Evolutionary conservation across 2,113 vertebrate species (phyloP), one percentile per base, ranked within the genome.

Genomic region (Synodontis membranacea): DNA sequence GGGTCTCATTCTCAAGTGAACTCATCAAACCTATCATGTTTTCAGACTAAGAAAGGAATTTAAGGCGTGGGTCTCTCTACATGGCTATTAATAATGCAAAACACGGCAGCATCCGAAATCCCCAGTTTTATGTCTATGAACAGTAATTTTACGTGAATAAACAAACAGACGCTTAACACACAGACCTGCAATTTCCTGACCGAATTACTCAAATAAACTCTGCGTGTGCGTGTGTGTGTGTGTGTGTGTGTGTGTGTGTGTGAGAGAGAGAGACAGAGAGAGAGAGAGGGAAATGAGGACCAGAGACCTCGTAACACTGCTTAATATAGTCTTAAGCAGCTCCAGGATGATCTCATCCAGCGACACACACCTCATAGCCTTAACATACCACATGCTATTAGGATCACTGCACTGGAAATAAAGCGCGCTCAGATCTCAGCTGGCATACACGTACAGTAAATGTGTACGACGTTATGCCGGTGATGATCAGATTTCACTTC

Each of bases 291-390:
- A 42, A 70, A 83, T 56, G 10, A 82, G 52, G 37, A 21, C 28
- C 28, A 4, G 66, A 74, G 50, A 75, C 52, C n/a, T 60, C 44
- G 52, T 83, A 64, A 64, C 28, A 15, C 68, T 76, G 86, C 80
- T 50, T 46, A 86, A 62, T 74, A 82, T 37, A 82, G 85, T 82
- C 44, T 39, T 52, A 5, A 64, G 56, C 39, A 64, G n/a, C 23
- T 83, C 39, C 70, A 82, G 7, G n/a, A 64, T 76, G 68, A 82
- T 52, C 44, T 87, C 86, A 83, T 48, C 34, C 54, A 62, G 54
- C 9, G 34, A 86, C 23, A 74, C 66, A 72, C 50, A 82, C 66
- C 64, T 83, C 82, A 68, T 52, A 74, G 34, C 48, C 70, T 42
- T 72, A 72, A 58, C 68, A 74, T 56, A 68, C 42, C 44, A 23